Base-by-base conservation (phyloP, 2,113 vertebrate species). In the Nesogale talazaci region DNA sequence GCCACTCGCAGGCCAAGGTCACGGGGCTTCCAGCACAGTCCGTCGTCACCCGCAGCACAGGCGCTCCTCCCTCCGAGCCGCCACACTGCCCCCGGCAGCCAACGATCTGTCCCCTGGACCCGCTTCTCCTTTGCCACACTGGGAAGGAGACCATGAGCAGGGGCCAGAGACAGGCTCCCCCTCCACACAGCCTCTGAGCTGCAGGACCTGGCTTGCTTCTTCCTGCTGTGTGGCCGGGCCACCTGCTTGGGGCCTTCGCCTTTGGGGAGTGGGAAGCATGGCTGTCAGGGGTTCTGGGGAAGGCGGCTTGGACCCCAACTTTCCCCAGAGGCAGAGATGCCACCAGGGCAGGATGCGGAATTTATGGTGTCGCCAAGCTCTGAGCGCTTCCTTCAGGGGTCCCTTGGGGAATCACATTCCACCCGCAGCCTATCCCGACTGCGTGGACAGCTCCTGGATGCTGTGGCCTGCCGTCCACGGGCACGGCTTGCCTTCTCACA, bases 401-500 rank as follows among this genome's bases (percentile, higher is more conserved):
- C 29, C 23, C 8, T 19, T 6, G 2, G 36, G 34, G 69, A 19
- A 12, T 20, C 38, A 7, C 3, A 8, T 2, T 0, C 17, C 14
- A 3, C 10, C 6, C 6, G 4, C 3, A 46, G 61, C 22, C 52
- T 23, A 5, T 36, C 22, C 31, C 0, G 31, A 38, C 70, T 4
- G 4, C 46, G 16, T 16, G 3, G 17, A 27, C 4, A 1, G 22
- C 59, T 40, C 19, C 11, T 4, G 1, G 5, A 15, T 0, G 0
- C 5, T 2, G 12, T 5, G 9, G 0, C 36, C n/a, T 31, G 3
- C 22, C 12, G 1, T 2, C 23, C 4, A 0, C 1, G 7, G 38
- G 25, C 0, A 1, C 0, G 0, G 42, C 1, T 2, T 0, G 6
- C 3, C 12, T 42, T 9, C 11, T 3, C 17, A 6, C 36, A 27